A percentile compares a stretch with the other conserved stretches of the same genome.
Evolutionary conservation across 2,113 vertebrate genomes (phyloP).

Genomic region (Psammodynastes pulverulentus): DNA sequence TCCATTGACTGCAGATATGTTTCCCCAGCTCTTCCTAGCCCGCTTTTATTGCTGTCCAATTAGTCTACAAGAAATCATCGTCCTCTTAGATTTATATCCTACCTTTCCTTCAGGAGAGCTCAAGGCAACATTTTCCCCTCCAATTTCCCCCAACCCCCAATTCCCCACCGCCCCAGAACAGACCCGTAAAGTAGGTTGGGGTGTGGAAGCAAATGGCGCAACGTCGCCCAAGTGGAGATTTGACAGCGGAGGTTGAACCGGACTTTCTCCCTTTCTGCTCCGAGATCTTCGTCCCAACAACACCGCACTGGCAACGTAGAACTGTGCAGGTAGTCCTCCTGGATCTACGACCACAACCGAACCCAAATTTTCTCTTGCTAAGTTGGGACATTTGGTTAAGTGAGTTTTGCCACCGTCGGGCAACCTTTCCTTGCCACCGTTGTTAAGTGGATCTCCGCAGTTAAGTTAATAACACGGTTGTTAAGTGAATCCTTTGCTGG

Average conservation of each 20-base stretch:
- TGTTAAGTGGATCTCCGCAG: too few species aligned
- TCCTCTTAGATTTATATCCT: background rate
- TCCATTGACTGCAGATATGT: background rate
- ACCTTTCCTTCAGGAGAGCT: too few species aligned
- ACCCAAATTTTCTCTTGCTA: background rate
- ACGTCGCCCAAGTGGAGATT: too few species aligned
- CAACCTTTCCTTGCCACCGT: too few species aligned
- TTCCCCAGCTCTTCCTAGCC: background rate
- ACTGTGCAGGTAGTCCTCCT: background rate
- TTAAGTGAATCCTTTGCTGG: background rate
- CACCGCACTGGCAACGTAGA: background rate
- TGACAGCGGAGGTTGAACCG: background rate
- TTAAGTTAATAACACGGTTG: background rate
- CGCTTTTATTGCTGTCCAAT: background rate
- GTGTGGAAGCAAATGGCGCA: background rate
- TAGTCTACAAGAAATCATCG: background rate
- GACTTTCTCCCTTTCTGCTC: background rate
- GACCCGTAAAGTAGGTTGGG: background rate
- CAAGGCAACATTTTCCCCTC: background rate
- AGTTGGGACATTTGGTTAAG: background rate
- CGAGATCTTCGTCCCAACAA: too few species aligned
- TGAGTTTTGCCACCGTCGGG: too few species aligned
- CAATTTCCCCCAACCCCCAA: background rate
- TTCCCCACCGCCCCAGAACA: background rate
- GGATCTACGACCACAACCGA: fast-evolving